Conservation (phyloP, 2,797 vertebrate genomes). For the Eptatretus atami region DNA sequence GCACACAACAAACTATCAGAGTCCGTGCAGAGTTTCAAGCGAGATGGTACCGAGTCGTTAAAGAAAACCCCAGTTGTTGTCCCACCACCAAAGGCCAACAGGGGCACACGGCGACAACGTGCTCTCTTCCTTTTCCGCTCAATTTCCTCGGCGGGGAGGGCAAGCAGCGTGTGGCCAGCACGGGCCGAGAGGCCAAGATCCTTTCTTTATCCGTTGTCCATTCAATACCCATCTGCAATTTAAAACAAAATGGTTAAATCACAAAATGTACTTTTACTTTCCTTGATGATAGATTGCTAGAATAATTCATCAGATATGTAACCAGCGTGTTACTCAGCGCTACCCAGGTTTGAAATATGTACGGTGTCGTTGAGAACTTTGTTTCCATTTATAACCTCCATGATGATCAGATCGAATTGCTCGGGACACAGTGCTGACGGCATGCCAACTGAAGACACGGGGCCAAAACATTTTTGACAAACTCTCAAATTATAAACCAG, state of each 20-base stretch:
- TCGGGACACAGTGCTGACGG: constrained; percentile 28
- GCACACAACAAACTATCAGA: too few species aligned
- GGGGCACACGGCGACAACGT: constrained; percentile 11
- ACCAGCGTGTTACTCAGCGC: constrained; percentile 9
- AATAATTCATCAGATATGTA: neutral
- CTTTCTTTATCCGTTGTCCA: too few species aligned
- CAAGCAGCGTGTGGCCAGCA: constrained; percentile 37
- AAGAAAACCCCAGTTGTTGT: constrained; percentile 34
- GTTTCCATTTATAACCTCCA: constrained; percentile 33
- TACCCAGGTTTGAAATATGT: constrained; percentile 32
- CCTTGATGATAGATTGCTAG: too few species aligned
- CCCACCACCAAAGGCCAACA: constrained; percentile 51
- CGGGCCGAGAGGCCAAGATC: constrained; percentile 10
- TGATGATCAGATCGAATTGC: constrained; percentile 33
- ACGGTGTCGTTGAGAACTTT: constrained; percentile 34
- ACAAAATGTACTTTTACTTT: too few species aligned
- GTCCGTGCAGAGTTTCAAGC: neutral
- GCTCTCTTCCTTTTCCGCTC: constrained; percentile 12
- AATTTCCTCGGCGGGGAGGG: constrained; percentile 12
- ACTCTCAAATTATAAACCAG: neutral
- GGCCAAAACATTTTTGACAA: too few species aligned
- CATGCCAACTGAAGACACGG: constrained; percentile 32
- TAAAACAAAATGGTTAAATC: too few species aligned
- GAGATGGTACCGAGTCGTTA: constrained; percentile 13
- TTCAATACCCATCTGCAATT: too few species aligned